Evolutionary conservation across 2,888 invertebrate species (phyloP), one percentile per base, ranked within the genome.

Genomic region (Neoitamus cyanurus): DNA sequence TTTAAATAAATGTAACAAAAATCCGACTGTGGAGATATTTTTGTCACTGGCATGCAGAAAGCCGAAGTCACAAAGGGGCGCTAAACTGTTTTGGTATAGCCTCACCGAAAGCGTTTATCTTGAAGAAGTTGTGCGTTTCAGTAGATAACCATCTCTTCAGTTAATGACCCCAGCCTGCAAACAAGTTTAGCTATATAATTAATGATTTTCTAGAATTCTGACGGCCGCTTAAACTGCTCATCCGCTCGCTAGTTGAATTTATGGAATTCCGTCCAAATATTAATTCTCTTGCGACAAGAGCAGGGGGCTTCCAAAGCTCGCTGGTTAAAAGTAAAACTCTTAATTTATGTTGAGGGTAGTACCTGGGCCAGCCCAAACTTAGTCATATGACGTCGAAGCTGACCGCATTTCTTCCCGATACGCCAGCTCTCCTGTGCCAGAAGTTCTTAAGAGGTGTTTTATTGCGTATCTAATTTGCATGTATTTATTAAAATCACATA

Each of bases 381-480:
- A 58, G 58, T 58, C 20, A 9, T 58, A 15, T 58, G 58, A 70
- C 70, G 70, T 70, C 13, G 13, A 13, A 31, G 15, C 30, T 30
- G 70, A 37, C 75, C 75, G 37, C 37, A 42, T 25, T 34, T 37
- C 20, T 13, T 36, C 28, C 20, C 6, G 37, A 20, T 37, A 20
- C 37, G 15, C 36, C 37, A 25, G 75, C 20, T 75, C 36, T 37
- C 11, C 36, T 36, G 36, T 20, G 36, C 13, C 15, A 25, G 34
- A 37, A 48, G 48, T 20, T 58, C 58, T 75, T 5, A 9, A 13
- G 34, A 25, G 75, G 37, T 37, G 34, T 75, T 75, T 75, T 75
- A 75, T 75, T 20, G 75, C 25, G 75, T 36, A 75, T 75, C 37
- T 75, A 75, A 75, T 75, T 75, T 75, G 75, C 75, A 75, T 75